Evolutionary conservation across 2,113 vertebrate genomes (phyloP), one percentile per base, ranked within the genome.

Genomic region (Tachysurus fulvidraco): DNA sequence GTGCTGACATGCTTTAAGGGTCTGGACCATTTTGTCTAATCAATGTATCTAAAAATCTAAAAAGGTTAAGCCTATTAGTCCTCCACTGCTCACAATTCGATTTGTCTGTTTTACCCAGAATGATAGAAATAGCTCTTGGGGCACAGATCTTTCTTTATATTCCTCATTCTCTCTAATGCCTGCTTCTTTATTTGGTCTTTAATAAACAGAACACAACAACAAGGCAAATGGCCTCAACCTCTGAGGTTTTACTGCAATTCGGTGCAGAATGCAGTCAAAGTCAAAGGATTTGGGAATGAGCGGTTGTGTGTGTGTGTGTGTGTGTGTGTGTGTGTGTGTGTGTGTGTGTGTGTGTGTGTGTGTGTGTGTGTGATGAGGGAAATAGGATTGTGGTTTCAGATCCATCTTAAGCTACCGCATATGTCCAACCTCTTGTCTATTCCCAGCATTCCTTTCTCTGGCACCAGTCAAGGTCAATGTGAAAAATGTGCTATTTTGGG

Each of bases 41-140:
- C 93, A 91, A 91, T 87, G 90, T 89, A 93, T 94, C 92, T 93
- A 94, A 94, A 91, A 92, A 91, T 88, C 83, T 90, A 91, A 93
- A 92, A 92, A 91, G 90, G 65, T 83, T 83, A 85, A 89, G 76
- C 81, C 19, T 78, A 89, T 52, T 46, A 81, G 82, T 28, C 78
- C 78, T 85, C 78, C 44, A 83, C 36, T 82, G 79, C 65, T 13
- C 73, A 81, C 55, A 78, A 64, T 90, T 90, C 89, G 85, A 88
- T 71, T 77, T 80, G 57, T 46, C 54, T 54, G 84, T 71, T 86
- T 60, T 79, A 69, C 82, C 86, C 44, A 73, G 30, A 80, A 41
- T 69, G 23, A 81, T 23, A 59, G 71, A 87, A 67, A 46, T 83
- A 11, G 73, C 81, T 77, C 71, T 46, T 28, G 81, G 65, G 71